phyloP scores from a whole-genome alignment of 2,113 vertebrate species.

The Argyrosomus japonicus region DNA sequence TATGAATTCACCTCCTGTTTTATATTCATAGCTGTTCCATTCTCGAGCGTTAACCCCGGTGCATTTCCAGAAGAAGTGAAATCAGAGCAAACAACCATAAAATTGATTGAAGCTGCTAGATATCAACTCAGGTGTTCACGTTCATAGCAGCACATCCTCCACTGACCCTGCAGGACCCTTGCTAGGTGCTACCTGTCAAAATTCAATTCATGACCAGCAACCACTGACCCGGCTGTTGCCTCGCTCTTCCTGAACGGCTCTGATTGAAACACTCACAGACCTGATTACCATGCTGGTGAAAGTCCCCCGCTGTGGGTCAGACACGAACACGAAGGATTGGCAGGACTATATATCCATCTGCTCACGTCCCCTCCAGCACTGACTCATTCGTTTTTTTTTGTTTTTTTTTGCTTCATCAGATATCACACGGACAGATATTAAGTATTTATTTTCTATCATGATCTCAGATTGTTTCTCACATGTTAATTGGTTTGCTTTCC shows the following conservation, averaged over 20 bases:
- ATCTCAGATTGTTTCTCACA: constrained; percentile 53
- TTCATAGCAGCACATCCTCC: constrained; percentile 67
- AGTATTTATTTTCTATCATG: constrained; percentile 39
- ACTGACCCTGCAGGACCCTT: constrained; percentile 76
- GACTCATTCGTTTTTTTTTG: constrained; percentile 75
- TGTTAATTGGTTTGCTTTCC: constrained; percentile 85
- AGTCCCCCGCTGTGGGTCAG: constrained; percentile 87
- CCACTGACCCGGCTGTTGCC: constrained; percentile 67
- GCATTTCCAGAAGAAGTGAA: constrained; percentile 69
- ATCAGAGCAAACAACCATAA: constrained; percentile 74
- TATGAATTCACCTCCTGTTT: constrained; percentile 54
- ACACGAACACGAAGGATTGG: constrained; percentile 80
- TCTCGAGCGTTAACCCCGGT: constrained; percentile 59
- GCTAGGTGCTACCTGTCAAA: constrained; percentile 76
- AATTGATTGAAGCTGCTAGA: constrained; percentile 74
- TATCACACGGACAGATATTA: constrained; percentile 48
- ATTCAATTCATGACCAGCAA: constrained; percentile 72
- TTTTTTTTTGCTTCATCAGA: constrained; percentile 85
- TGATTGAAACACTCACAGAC: constrained; percentile 70
- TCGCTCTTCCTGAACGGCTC: constrained; percentile 49
- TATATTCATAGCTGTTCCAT: constrained; percentile 74
- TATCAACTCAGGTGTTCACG: constrained; percentile 73
- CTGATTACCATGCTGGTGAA: constrained; percentile 69
- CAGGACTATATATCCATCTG: constrained; percentile 85
- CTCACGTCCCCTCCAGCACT: constrained; percentile 72